These are phyloP conservation scores for Nothoprocta pentlandii DNA, from an alignment of 2,113 vertebrate species.

Conservation along the genomic window DNA sequence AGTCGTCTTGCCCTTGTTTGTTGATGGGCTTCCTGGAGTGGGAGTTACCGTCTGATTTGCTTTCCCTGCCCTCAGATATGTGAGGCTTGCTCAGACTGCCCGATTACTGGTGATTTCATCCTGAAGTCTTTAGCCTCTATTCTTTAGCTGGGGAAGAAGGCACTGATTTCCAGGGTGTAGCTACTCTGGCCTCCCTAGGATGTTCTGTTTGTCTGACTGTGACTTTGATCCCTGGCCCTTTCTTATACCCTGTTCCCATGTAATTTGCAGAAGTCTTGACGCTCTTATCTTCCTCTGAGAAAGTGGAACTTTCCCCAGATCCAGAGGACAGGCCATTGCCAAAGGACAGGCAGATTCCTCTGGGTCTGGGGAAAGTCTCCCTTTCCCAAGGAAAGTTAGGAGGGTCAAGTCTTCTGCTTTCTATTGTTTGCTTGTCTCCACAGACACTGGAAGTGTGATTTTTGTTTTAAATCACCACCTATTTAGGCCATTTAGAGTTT, in stretches of 20 bases:
- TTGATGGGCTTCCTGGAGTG: background rate
- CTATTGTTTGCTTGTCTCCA: background rate
- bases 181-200: background rate
- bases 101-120: background rate
- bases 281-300: background rate
- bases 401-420: background rate
- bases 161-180: background rate
- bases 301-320: background rate
- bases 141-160: background rate
- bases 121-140: background rate
- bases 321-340: background rate
- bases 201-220: background rate
- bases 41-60: background rate
- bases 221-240: background rate
- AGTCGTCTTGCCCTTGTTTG: background rate
- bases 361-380: fast-evolving
- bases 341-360: background rate
- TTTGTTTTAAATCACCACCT: background rate
- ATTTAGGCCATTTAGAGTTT: background rate
- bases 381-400: background rate
- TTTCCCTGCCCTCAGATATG: background rate
- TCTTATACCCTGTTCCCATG: background rate
- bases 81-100: background rate
- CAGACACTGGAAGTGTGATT: background rate
- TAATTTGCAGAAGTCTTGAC: background rate